Base-by-base conservation (phyloP, 2,888 invertebrate species). In the Ectemnius lituratus region DNA sequence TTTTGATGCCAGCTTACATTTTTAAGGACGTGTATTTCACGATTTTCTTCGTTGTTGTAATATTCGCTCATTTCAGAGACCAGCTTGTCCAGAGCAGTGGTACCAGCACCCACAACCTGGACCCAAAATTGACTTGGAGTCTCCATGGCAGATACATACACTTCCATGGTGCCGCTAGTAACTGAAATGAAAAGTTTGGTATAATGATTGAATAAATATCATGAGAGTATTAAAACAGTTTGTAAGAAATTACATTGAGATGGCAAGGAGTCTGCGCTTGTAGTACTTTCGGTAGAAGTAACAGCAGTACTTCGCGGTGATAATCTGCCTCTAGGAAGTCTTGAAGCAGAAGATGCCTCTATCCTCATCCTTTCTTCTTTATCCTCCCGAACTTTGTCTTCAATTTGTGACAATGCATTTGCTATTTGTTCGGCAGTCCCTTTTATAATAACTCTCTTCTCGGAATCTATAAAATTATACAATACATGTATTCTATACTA, bases 121-220 rank as follows among this genome's bases (percentile, higher is more conserved):
- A 98, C 93, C 97, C 97, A 98, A 92, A 98, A 98, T 76, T 92
- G 92, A 16, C 92, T 92, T 0, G 97, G 97, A 37, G 94, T 94
- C 14, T 95, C 95, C 77, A 97, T 94, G 0, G 97, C 97, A 0
- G 97, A 97, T 3, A 98, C 96, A 91, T 95, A 97, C 16, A 97
- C 96, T 87, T 97, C 96, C 87, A 97, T 94, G 18, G 93, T 93
- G 0, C 94, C 93, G 11, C 66, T 70, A 14, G 16, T 60, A 45
- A 56, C 79, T 79, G 11, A 1, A 56, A 18, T 11, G 49, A 20
- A 45, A 58, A 57, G 23, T 59, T 45, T 11, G 20, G 61, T 1
- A 52, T 13, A 52, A 5, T 16, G 6, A 16, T 52, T 6, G 6
- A 5, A 16, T 52, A 16, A 16, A 16, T 52, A 16, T 5, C 16